Conservation (phyloP, 2,888 invertebrate genomes). For the Stenotaenia linearis region DNA sequence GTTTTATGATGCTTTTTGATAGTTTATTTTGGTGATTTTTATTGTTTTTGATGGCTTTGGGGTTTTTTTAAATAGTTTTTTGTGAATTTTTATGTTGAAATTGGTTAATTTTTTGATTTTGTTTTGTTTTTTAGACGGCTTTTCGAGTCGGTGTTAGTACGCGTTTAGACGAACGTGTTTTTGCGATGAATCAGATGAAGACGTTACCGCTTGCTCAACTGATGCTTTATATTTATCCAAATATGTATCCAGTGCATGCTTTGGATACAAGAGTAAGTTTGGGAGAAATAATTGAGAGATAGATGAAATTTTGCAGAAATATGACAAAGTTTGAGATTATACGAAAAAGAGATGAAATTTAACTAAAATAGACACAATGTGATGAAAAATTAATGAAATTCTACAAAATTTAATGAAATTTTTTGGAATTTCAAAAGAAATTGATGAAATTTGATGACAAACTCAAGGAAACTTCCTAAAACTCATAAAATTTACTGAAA, state of each 20-base stretch:
- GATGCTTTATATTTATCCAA: slow-evolving; percentile 82
- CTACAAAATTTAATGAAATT: no score
- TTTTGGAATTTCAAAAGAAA: no score
- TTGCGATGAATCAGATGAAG: slow-evolving; percentile 90
- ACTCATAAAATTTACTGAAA: no score
- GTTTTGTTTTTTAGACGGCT: slow-evolving; percentile 58
- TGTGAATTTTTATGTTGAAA: background rate
- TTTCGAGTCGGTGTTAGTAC: slow-evolving; percentile 84
- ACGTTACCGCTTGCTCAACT: slow-evolving; percentile 72
- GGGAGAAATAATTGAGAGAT: no score
- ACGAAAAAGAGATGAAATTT: no score
- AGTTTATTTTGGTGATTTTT: no score
- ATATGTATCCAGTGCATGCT: slow-evolving; percentile 78
- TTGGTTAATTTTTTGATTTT: background rate
- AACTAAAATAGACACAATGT: no score
- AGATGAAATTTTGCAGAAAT: background rate
- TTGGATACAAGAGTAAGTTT: slow-evolving; percentile 56
- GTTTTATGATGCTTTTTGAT: slow-evolving; percentile 73
- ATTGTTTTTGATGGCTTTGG: no score
- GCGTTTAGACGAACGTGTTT: slow-evolving; percentile 85
- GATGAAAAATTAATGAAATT: no score
- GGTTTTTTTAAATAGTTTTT: background rate
- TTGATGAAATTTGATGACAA: no score
- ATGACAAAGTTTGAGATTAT: no score
- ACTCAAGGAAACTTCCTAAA: no score